A percentile compares a stretch with the other conserved stretches of the same genome.
Conservation (phyloP, 2,888 invertebrate genomes). For the Chrysotoxum bicinctum region DNA sequence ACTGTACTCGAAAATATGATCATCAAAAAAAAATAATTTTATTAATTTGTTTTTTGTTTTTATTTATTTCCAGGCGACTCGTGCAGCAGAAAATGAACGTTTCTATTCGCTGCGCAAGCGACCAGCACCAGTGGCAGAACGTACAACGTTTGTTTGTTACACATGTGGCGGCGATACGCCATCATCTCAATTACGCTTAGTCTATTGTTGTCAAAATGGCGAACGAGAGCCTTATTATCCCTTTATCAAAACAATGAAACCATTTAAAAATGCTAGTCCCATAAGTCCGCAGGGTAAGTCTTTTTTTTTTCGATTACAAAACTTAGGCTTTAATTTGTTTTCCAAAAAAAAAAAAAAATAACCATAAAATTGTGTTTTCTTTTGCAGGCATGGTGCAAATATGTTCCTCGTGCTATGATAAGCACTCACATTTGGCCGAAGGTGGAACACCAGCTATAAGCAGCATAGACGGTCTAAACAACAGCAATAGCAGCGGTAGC, state of each 20-base stretch:
- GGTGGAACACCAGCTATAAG: slow-evolving; percentile 78
- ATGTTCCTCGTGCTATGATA: slow-evolving; percentile 92
- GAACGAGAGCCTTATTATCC: slow-evolving; percentile 95
- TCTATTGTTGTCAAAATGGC: slow-evolving; percentile 92
- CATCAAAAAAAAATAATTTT: not conserved
- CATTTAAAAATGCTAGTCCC: slow-evolving; percentile 92
- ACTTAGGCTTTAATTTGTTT: too few relatives aligned
- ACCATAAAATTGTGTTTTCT: too few relatives aligned
- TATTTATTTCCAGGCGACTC: slow-evolving; percentile 83
- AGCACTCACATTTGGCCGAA: slow-evolving; percentile 83
- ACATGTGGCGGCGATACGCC: slow-evolving; percentile 92
- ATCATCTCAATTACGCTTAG: slow-evolving; percentile 89
- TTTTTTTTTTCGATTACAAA: too few relatives aligned
- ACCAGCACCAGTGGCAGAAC: slow-evolving; percentile 85
- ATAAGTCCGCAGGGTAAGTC: slow-evolving; percentile 91
- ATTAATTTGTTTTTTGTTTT: slow-evolving; percentile 48
- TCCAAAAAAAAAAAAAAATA: too few relatives aligned
- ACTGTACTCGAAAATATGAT: too few relatives aligned
- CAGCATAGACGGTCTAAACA: slow-evolving; percentile 73
- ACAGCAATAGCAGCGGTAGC: slow-evolving; percentile 68
- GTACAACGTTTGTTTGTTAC: slow-evolving; percentile 92
- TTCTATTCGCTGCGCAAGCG: slow-evolving; percentile 91
- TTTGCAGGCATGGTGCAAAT: slow-evolving; percentile 90
- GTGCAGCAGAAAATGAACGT: slow-evolving; percentile 89
- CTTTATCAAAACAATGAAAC: slow-evolving; percentile 90